A percentile compares a stretch with the other conserved stretches of the same genome.
Conservation (phyloP, 2,797 vertebrate genomes). For the Hemitrygon akajei region DNA sequence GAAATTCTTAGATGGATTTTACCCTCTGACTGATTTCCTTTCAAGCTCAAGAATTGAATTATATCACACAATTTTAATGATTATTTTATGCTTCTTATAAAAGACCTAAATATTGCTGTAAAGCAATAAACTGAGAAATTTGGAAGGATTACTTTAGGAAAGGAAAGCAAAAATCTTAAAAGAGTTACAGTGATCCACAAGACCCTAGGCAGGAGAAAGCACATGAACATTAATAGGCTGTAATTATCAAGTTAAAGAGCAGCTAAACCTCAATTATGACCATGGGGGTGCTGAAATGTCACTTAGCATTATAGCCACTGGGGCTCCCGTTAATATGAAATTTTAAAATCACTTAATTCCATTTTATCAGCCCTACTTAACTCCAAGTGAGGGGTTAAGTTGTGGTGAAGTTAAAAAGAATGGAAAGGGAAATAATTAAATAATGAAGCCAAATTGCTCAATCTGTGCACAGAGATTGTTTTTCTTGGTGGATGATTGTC, state of each 20-base stretch:
- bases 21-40: background rate
- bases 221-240: constrained; percentile 38
- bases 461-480: background rate
- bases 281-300: constrained; percentile 34
- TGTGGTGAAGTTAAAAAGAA: background rate
- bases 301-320: constrained; percentile 33
- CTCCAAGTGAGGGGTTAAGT: constrained; percentile 6
- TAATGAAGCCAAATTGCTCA: background rate
- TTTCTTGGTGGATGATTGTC: background rate
- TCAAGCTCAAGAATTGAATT: constrained; percentile 2
- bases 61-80: background rate
- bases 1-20: constrained; percentile 10
- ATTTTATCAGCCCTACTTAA: constrained; percentile 28
- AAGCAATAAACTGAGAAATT: constrained; percentile 22
- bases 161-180: constrained; percentile 11
- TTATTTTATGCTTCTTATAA: background rate
- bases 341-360: constrained; percentile 23
- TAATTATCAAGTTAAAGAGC: constrained; percentile 38
- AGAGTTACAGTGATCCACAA: constrained; percentile 29
- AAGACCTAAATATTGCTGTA: background rate
- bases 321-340: constrained; percentile 34
- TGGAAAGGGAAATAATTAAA: background rate
- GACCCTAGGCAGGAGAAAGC: constrained; percentile 29
- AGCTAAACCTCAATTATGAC: constrained; percentile 38
- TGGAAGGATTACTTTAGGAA: background rate